phyloP scores from a whole-genome alignment of 2,113 vertebrate genomes.

The Neogobius melanostomus region DNA sequence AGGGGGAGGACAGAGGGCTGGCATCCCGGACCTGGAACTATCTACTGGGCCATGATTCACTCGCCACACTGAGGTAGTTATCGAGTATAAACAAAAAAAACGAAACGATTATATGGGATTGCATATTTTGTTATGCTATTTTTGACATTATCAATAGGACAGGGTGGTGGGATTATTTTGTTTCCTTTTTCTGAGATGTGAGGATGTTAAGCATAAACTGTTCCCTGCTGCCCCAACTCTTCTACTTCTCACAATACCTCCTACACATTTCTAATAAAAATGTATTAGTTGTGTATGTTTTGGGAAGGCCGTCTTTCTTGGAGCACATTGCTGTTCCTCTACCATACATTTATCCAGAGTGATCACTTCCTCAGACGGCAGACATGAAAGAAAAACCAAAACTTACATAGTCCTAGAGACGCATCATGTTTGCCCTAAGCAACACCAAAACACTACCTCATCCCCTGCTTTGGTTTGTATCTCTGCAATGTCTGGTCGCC shows the following conservation, averaged over 20 bases:
- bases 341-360: slow-evolving; percentile 28
- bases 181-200: no score
- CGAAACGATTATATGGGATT: no score
- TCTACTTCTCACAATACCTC: no score
- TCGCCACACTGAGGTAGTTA: slow-evolving; percentile 11
- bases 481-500: slow-evolving; percentile 21
- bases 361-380: slow-evolving; percentile 43
- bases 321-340: slow-evolving; percentile 6
- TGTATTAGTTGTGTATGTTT: no score
- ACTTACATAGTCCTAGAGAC: slow-evolving; percentile 26
- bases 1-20: slow-evolving; percentile 35
- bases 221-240: no score
- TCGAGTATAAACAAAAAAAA: slow-evolving; percentile 2
- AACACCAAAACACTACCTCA: slow-evolving; percentile 34
- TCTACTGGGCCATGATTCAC: slow-evolving; percentile 10
- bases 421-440: slow-evolving; percentile 26
- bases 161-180: no score
- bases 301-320: neutral
- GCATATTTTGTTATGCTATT: no score
- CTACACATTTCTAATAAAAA: no score
- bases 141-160: no score
- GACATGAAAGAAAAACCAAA: slow-evolving; percentile 25
- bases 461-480: slow-evolving; percentile 28
- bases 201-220: no score
- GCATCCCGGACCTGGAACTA: slow-evolving; percentile 34